Percentiles rank a stretch among this genome's conserved stretches.
Evolutionary conservation across 1,140 invertebrate genomes (phyloP).

Genomic region (Drosophila rufa): DNA sequence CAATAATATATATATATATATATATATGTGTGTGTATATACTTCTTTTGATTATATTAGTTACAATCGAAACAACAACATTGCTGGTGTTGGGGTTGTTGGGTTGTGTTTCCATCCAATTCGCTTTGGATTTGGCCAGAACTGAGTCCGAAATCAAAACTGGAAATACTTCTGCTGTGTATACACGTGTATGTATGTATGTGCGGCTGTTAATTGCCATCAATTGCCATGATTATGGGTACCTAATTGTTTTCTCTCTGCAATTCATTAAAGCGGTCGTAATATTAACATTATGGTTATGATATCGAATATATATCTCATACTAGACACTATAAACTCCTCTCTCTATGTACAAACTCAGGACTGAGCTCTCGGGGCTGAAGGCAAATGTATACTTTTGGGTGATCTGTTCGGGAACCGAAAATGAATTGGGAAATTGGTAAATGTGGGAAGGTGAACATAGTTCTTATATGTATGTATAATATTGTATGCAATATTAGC

Average conservation of each 20-base stretch:
- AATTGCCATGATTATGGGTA: conserved; percentile 39
- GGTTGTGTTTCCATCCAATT: conserved; percentile 5
- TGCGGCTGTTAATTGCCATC: conserved; percentile 53
- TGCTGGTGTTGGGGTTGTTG: conserved; percentile 28
- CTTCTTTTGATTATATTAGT: conserved; percentile 76
- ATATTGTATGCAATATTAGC: conserved; percentile 50
- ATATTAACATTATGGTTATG: conserved; percentile 59
- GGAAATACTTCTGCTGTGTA: conserved; percentile 44
- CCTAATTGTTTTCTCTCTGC: conserved; percentile 45
- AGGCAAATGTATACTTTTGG: conserved; percentile 18
- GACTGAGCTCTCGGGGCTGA: conserved; percentile 20
- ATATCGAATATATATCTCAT: conserved; percentile 52
- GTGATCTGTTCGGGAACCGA: neutral
- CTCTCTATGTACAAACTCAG: conserved; percentile 60
- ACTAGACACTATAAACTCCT: conserved; percentile 36
- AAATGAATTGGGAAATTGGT: neutral
- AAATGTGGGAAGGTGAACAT: conserved; percentile 13
- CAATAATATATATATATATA: conserved; percentile 55
- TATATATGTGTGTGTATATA: conserved; percentile 56
- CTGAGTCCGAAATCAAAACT: conserved; percentile 52
- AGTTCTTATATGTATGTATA: conserved; percentile 14
- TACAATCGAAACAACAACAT: conserved; percentile 50
- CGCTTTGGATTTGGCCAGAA: conserved; percentile 33
- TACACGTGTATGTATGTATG: conserved; percentile 30
- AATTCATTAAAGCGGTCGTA: conserved; percentile 74